phyloP scores from a whole-genome alignment of 2,797 vertebrate genomes.

The Cichlasoma orientale region DNA sequence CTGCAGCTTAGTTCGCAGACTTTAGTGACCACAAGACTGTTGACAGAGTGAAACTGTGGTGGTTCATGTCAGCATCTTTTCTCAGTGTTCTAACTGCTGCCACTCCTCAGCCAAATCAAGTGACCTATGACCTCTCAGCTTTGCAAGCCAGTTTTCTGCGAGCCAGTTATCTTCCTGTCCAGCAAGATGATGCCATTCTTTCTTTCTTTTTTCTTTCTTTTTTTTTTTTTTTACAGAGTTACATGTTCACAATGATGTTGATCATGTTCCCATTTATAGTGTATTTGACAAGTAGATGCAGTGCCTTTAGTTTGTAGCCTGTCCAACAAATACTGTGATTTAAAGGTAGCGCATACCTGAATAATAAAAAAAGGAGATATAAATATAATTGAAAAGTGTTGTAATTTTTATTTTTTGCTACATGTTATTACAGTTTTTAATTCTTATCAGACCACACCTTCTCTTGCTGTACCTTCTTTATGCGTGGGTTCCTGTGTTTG shows the following conservation, averaged over 20 bases:
- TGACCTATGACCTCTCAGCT: slow-evolving; percentile 59
- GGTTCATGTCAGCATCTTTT: slow-evolving; percentile 34
- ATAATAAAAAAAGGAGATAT: slow-evolving; percentile 37
- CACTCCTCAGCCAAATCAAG: slow-evolving; percentile 70
- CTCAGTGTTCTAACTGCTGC: slow-evolving; percentile 48
- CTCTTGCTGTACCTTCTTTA: not conserved
- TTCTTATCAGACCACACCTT: not conserved
- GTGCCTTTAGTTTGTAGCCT: slow-evolving; percentile 46
- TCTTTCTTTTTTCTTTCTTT: not conserved
- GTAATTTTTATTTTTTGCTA: not conserved
- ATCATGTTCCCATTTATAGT: slow-evolving; percentile 24
- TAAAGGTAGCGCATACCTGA: slow-evolving; percentile 36
- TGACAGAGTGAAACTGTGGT: slow-evolving; percentile 36
- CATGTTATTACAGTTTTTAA: not conserved
- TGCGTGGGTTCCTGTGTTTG: slow-evolving; percentile 13
- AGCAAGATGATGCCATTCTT: not conserved
- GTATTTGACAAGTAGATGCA: slow-evolving; percentile 12
- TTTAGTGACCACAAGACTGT: slow-evolving; percentile 28
- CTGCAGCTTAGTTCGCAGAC: slow-evolving; percentile 23
- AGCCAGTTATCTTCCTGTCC: slow-evolving; percentile 15
- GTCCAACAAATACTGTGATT: slow-evolving; percentile 48
- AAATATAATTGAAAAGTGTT: not conserved
- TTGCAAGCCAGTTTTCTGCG: slow-evolving; percentile 38
- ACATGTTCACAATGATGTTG: slow-evolving; percentile 25
- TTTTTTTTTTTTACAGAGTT: slow-evolving; percentile 48